Percentiles rank a stretch among this genome's conserved stretches.
phyloP scores from a whole-genome alignment of 2,113 vertebrate species.

The Columbina picui region DNA sequence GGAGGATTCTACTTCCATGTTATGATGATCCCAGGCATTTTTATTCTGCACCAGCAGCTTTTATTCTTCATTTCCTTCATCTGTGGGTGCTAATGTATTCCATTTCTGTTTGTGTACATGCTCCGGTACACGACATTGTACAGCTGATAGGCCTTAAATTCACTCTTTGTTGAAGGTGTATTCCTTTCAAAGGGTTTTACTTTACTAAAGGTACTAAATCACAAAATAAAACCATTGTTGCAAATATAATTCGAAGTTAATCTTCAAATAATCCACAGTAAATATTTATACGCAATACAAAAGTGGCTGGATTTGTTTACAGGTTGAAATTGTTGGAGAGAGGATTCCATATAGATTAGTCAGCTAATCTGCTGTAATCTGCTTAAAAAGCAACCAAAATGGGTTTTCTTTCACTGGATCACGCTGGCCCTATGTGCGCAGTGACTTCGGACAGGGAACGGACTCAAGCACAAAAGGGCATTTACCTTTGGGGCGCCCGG shows the following conservation, averaged over 20 bases:
- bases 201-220: slow-evolving; percentile 9
- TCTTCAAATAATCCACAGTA: slow-evolving; percentile 50
- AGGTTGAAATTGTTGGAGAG: slow-evolving; percentile 24
- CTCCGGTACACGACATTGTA: neutral
- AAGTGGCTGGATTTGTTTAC: slow-evolving; percentile 64
- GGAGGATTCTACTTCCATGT: neutral
- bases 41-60: neutral
- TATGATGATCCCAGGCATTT: neutral
- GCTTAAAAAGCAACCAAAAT: slow-evolving; percentile 33
- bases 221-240: slow-evolving; percentile 27
- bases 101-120: neutral
- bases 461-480: neutral
- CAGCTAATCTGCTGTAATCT: slow-evolving; percentile 66
- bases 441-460: neutral
- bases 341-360: slow-evolving; percentile 64
- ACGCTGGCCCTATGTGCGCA: neutral
- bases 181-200: slow-evolving; percentile 12
- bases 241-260: slow-evolving; percentile 53
- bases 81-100: neutral
- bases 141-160: neutral
- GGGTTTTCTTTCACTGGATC: slow-evolving; percentile 29
- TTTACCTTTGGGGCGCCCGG: neutral
- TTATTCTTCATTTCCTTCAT: neutral
- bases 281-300: slow-evolving; percentile 47
- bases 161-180: neutral